These are phyloP conservation scores for Luffia ferchaultella DNA, from an alignment of 2,888 invertebrate species.

Conservation along the genomic window DNA sequence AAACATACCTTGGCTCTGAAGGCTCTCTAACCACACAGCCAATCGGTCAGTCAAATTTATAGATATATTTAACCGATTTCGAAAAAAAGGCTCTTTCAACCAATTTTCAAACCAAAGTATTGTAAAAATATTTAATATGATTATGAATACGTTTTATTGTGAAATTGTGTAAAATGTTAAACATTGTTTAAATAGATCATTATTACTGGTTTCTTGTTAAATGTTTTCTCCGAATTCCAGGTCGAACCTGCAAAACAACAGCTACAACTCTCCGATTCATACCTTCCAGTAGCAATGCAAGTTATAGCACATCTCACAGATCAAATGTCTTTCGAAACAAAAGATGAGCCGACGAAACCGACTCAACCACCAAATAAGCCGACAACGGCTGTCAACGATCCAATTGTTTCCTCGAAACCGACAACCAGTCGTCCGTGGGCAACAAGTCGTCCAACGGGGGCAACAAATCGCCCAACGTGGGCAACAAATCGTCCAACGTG, in stretches of 20 bases:
- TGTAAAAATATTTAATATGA: no score
- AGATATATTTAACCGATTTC: no score
- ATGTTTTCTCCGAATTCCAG: slow-evolving; percentile 36
- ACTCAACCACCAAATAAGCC: slow-evolving; percentile 24
- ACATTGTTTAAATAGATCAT: no score
- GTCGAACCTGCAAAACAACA: slow-evolving; percentile 45
- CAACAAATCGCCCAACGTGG: neutral
- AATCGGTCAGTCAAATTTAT: no score
- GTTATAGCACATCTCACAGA: slow-evolving; percentile 69
- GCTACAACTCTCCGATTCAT: slow-evolving; percentile 66
- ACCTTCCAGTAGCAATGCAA: slow-evolving; percentile 74
- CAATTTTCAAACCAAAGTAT: no score
- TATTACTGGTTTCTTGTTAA: no score
- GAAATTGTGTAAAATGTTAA: no score
- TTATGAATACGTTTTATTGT: no score
- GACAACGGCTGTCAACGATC: neutral
- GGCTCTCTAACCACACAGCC: no score
- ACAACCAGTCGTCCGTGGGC: slow-evolving; percentile 2
- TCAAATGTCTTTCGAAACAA: slow-evolving; percentile 65
- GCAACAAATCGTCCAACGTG: slow-evolving; percentile 5
- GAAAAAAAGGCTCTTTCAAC: no score
- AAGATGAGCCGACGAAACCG: slow-evolving; percentile 40
- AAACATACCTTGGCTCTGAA: no score
- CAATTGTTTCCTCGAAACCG: no score
- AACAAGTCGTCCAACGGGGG: slow-evolving; percentile 1